Base-by-base conservation (phyloP, 2,888 invertebrate species). In the Sesamia inferens region DNA sequence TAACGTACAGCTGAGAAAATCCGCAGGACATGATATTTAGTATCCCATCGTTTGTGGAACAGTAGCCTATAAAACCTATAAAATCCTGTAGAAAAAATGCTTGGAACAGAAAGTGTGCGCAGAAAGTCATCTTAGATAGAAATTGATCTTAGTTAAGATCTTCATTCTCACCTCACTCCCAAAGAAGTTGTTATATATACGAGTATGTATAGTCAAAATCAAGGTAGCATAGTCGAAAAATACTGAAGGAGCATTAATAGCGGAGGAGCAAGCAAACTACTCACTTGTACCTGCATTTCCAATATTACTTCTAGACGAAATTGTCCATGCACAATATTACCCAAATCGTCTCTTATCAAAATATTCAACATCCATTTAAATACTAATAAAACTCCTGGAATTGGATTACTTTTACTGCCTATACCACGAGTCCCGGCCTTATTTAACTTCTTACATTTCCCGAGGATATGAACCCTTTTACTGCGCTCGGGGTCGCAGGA, bases 391-490 rank as follows among this genome's bases (percentile, higher is more conserved):
- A 44, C 31, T 58, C 42, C 57, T 58, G 57, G 31, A 77, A 77
- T 77, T 69, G 19, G 70, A 69, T 78, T 58, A 70, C 14, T 58
- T 70, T 70, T 22, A 70, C 48, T 8, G 42, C 31, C 4, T 31
- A 19, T 22, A 48, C 24, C 31, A 44, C 31, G 19, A 44, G 31
- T 22, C 19, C 22, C 31, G 57, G 11, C 70, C 42, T 71, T 74
- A 70, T 58, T 70, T 51, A 78, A 74, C 74, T 70, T 77, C 69
- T 44, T 51, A 70, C 42, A 70, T 74, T 70, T 51, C 10, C 48
- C 42, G 42, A 42, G 6, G 22, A 22, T 22, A 6, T 31, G 19
- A 58, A 51, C 31, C 13, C 51, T 69, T 78, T 78, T 22, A 16
- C 19, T 31, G 13, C 31, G 5, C 19, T 19, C 31, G 19, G 19